Evolutionary conservation across 2,888 invertebrate species (phyloP), one percentile per base, ranked within the genome.

Genomic region (Linhomoeus sp.): DNA sequence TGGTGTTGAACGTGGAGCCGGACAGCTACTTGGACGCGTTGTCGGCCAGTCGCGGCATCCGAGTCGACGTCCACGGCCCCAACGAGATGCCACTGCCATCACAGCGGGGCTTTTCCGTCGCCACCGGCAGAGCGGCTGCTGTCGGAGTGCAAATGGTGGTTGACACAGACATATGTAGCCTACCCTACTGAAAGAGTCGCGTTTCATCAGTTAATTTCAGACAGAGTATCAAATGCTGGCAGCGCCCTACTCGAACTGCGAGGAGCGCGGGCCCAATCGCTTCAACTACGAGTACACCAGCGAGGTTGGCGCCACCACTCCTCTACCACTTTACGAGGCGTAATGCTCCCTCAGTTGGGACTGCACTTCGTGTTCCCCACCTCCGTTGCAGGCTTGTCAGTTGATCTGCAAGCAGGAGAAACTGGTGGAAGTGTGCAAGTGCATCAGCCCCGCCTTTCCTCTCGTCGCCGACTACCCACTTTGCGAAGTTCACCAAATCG

Each of bases 21-120:
- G n/a, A 20, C 17, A 23, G 36, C 24, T 37, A 41, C 19, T 19
- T 46, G 22, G n/a, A 24, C 2, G 14, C 42, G 19, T 7, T 46
- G 25, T 42, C 36, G 19, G 33, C 24, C 20, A 36, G 24, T 24
- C 24, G 36, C n/a, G 46, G 46, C 7, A 24, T 46, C 14, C 35
- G 46, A 23, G 20, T 46, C 2, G 5, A 26, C 9, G 37, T 46
- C 3, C 46, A 46, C 42, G 24, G 23, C 2, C 9, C 42, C 36
- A 22, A 3, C 19, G 46, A 19, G 12, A 29, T 46, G 41, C 46
- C 46, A 3, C 33, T 46, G 19, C 46, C 46, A 5, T 41, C 41
- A 26, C 25, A 33, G 19, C 35, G 19, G 24, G 46, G 46, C 9
- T 9, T 42, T 19, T 42, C 42, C 25, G 24, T 46, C 15, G 42